Evolutionary conservation across 35 echinoderm and acorn worm species (phyloP).

Genomic region (Ophiothrix spiculata): DNA sequence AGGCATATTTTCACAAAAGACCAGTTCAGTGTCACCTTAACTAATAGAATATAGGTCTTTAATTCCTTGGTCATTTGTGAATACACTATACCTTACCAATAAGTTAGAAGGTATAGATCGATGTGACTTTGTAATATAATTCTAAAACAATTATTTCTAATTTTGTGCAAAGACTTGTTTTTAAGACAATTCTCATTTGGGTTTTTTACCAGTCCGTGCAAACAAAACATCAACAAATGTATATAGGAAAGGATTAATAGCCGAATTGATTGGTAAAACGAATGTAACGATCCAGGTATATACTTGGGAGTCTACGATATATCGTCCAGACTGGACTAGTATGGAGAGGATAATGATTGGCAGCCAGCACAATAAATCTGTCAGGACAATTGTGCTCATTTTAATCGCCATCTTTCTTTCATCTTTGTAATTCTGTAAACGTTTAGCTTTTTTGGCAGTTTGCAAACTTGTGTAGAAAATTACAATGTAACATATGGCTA

Average conservation of each 20-base stretch:
- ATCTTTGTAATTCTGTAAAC: background rate
- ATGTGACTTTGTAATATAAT: no score
- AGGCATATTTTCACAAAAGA: no score
- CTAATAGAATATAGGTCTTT: no score
- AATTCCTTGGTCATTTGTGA: no score
- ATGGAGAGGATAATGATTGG: background rate
- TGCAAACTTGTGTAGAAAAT: background rate
- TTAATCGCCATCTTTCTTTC: background rate
- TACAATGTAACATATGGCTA: background rate
- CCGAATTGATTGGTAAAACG: background rate
- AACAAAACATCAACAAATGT: no score
- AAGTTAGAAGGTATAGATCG: no score
- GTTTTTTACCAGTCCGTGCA: no score
- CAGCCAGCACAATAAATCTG: background rate
- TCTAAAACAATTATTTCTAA: no score
- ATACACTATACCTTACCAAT: no score
- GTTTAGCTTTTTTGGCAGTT: background rate
- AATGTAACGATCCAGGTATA: background rate
- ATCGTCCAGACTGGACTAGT: background rate
- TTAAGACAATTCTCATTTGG: no score
- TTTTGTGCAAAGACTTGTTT: no score
- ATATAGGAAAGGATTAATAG: constrained; percentile 3
- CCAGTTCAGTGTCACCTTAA: no score
- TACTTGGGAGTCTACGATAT: background rate
- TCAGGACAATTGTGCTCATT: background rate